phyloP scores from a whole-genome alignment of 2,113 vertebrate genomes.

The Hemichromis elongatus region DNA sequence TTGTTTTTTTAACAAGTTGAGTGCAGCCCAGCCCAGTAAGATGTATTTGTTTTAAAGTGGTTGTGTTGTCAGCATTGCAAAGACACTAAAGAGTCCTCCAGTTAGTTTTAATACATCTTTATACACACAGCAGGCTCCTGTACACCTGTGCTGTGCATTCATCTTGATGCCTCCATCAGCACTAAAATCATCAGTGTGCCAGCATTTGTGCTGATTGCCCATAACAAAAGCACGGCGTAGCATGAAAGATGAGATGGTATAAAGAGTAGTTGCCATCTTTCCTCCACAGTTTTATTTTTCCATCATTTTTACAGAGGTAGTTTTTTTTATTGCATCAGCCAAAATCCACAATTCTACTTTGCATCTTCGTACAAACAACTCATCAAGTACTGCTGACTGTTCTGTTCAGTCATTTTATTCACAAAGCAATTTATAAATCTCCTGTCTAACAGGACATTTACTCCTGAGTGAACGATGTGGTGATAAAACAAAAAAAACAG shows the following conservation, averaged over 20 bases:
- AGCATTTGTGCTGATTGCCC: not conserved
- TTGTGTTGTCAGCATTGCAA: not conserved
- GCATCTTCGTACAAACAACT: not conserved
- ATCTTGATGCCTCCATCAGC: not conserved
- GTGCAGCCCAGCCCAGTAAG: not conserved
- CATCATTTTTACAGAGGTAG: not conserved
- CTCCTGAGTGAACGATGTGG: not conserved
- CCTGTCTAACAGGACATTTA: not conserved
- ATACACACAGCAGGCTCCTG: not conserved
- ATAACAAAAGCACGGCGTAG: not conserved
- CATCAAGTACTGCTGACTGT: not conserved
- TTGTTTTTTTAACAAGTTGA: not conserved
- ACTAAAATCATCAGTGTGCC: not conserved
- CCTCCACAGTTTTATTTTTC: not conserved
- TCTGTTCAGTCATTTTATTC: not conserved
- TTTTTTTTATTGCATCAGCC: not conserved
- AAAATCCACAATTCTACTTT: not conserved
- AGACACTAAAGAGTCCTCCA: not conserved
- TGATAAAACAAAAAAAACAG: not conserved
- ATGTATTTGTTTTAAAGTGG: not conserved
- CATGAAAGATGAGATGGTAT: not conserved
- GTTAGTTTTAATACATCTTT: not conserved
- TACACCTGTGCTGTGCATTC: not conserved
- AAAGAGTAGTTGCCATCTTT: not conserved
- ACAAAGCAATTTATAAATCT: not conserved